These are phyloP conservation scores for Myotis pilosus DNA, from an alignment of 2,797 vertebrate species.

Conservation along the genomic window DNA sequence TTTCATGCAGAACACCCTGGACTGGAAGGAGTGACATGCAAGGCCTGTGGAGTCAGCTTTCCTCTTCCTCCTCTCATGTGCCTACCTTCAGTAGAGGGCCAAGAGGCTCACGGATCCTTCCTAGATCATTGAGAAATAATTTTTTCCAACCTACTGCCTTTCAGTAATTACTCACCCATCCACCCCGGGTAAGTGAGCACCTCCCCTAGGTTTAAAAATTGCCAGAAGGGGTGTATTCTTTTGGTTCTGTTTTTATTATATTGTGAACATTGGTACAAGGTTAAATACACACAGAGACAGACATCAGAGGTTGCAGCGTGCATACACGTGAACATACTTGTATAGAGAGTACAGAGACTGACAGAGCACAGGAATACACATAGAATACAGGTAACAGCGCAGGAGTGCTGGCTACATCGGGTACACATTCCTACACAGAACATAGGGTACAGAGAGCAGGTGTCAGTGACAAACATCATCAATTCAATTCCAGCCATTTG, in stretches of 20 bases:
- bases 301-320: conserved; percentile 31
- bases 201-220: conserved; percentile 68
- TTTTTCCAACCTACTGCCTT: not conserved
- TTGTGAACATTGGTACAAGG: conserved; percentile 63
- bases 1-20: not conserved
- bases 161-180: not conserved
- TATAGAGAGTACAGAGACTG: conserved; percentile 54
- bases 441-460: conserved; percentile 26
- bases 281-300: conserved; percentile 69
- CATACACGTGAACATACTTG: conserved; percentile 55
- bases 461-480: conserved; percentile 14
- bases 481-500: conserved; percentile 47
- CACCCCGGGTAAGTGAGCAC: conserved; percentile 11
- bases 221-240: conserved; percentile 64
- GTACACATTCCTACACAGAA: not conserved
- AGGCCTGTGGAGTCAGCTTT: not conserved
- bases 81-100: not conserved
- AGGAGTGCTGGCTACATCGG: not conserved
- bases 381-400: not conserved
- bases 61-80: not conserved
- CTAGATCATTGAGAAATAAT: not conserved
- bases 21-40: not conserved
- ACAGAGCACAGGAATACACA: conserved; percentile 39
- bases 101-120: not conserved
- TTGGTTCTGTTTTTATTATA: conserved; percentile 74